These are phyloP conservation scores for Philaethria dido DNA, from an alignment of 2,888 invertebrate species.

Conservation along the genomic window DNA sequence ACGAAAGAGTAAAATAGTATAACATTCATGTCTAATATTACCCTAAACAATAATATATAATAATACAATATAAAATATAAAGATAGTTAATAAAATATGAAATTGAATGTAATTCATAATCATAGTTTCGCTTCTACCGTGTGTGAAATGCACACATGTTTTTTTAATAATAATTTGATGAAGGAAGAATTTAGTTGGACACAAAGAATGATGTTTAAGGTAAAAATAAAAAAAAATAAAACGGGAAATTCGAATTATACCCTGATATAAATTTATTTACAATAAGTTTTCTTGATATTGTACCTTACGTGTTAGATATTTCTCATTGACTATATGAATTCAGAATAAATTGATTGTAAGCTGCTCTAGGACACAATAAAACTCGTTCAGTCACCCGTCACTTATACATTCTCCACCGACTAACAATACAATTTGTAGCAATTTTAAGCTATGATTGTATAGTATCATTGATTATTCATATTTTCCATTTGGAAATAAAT, in stretches of 20 bases:
- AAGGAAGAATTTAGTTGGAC: too few species aligned
- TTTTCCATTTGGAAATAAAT: not conserved
- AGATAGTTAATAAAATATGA: too few species aligned
- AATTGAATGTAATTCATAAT: too few species aligned
- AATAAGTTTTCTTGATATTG: not conserved
- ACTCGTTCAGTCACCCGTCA: constrained; percentile 15
- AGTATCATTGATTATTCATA: not conserved
- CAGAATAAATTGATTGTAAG: constrained; percentile 11
- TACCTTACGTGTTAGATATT: not conserved
- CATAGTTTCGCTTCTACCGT: too few species aligned
- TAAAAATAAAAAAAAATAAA: not conserved
- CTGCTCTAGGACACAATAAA: constrained; percentile 21
- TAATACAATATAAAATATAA: too few species aligned
- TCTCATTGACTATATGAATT: not conserved
- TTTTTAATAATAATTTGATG: too few species aligned
- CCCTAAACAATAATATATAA: too few species aligned
- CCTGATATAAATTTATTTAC: not conserved
- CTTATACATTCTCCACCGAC: constrained; percentile 5
- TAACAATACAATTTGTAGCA: not conserved
- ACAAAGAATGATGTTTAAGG: too few species aligned
- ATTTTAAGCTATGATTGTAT: not conserved
- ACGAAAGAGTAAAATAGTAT: too few species aligned
- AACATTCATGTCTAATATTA: too few species aligned
- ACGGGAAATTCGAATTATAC: not conserved
- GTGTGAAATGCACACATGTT: too few species aligned